A percentile compares a stretch with the other conserved stretches of the same genome.
These are phyloP conservation scores for Corvus hawaiiensis DNA, from an alignment of 2,113 vertebrate genomes.

Conservation along the genomic window DNA sequence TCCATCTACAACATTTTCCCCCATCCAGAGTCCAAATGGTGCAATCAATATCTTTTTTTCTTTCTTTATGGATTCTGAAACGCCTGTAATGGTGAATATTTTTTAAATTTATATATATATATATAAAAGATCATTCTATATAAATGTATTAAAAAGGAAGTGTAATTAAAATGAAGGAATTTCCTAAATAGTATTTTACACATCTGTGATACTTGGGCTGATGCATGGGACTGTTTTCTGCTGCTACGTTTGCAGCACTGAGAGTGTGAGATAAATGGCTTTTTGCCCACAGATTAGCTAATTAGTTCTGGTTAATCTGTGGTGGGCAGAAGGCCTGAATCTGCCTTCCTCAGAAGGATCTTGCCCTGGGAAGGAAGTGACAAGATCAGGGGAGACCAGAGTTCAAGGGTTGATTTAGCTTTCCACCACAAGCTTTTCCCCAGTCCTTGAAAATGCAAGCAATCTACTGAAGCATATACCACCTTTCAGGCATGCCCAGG, in stretches of 20 bases:
- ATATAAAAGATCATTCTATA: slow-evolving; percentile 41
- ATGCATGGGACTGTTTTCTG: not conserved
- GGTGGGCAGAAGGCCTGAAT: not conserved
- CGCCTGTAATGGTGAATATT: slow-evolving; percentile 21
- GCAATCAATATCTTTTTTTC: slow-evolving; percentile 16
- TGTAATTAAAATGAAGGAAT: slow-evolving; percentile 50
- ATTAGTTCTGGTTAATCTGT: not conserved
- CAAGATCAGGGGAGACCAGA: not conserved
- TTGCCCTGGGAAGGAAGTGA: not conserved
- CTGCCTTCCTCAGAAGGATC: not conserved
- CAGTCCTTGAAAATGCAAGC: not conserved
- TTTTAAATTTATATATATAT: slow-evolving; percentile 7
- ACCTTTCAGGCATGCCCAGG: not conserved
- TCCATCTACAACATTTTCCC: not conserved
- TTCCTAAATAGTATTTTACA: not conserved
- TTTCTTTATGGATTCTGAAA: slow-evolving; percentile 30
- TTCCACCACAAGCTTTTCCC: not conserved
- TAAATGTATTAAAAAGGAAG: slow-evolving; percentile 48
- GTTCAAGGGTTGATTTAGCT: not conserved
- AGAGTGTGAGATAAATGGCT: not conserved
- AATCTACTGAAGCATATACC: not conserved
- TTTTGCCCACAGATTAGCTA: not conserved
- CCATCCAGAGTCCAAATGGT: not conserved
- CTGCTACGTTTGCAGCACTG: not conserved
- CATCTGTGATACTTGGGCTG: slow-evolving; percentile 19